Evolutionary conservation across 2,888 invertebrate genomes (phyloP).

Genomic region (Syritta pipiens): DNA sequence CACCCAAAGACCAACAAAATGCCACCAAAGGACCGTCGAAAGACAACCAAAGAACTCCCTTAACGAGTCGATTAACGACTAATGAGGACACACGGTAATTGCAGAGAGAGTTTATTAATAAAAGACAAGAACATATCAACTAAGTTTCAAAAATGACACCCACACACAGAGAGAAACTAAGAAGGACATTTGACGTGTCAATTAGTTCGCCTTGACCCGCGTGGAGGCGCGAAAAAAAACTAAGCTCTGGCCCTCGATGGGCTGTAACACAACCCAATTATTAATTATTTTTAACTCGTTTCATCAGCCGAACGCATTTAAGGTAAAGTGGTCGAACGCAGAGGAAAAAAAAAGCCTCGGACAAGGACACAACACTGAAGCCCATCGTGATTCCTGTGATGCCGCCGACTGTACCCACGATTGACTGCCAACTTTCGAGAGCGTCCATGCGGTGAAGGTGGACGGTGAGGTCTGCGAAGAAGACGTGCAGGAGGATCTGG

Average conservation of each 20-base stretch:
- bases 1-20: no score
- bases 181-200: slow-evolving; percentile 14
- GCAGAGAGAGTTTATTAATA: slow-evolving; percentile 49
- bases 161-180: no score
- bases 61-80: no score
- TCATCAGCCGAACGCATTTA: slow-evolving; percentile 32
- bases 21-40: no score
- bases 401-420: slow-evolving; percentile 86
- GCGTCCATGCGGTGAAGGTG: slow-evolving; percentile 83
- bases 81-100: no score
- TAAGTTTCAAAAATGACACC: no score
- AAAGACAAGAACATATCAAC: not conserved
- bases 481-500: slow-evolving; percentile 83
- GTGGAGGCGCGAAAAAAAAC: no score
- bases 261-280: no score
- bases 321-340: slow-evolving; percentile 74
- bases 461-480: slow-evolving; percentile 84
- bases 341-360: slow-evolving; percentile 81
- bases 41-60: no score
- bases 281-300: slow-evolving; percentile 15
- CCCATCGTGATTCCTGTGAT: slow-evolving; percentile 85
- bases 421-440: slow-evolving; percentile 84
- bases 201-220: slow-evolving; percentile 21
- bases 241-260: no score
- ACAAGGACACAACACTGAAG: slow-evolving; percentile 84